Base-by-base conservation (phyloP, 2,888 invertebrate genomes). In the Dryococelus australis region DNA sequence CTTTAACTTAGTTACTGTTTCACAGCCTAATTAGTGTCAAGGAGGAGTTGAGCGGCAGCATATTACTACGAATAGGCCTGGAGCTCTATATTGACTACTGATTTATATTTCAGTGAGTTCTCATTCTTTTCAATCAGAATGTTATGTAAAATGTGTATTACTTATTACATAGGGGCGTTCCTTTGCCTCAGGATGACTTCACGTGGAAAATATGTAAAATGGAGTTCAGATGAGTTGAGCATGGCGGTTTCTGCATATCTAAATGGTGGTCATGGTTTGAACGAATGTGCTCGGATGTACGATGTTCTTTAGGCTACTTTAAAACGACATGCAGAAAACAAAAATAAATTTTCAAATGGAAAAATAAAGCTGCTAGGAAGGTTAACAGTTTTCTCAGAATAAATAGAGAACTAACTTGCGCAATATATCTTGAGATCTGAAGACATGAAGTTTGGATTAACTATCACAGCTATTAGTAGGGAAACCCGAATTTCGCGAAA, bases 301-400 rank as follows among this genome's bases (percentile, higher is more conserved):
- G 86, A 87, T 85, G 87, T 89, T 87, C 88, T 88, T 65, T 89
- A 89, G 87, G 88, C 89, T 81, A 89, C 88, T 47, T 88, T 89
- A 86, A 53, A 86, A 87, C 87, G 87, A 85, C 89, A 89, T 85
- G 83, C 88, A 85, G 80, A 86, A 85, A 81, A 86, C 87, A 27
- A 85, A 88, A 90, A 89, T n/a, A n/a, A n/a, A n/a, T n/a, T n/a
- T n/a, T n/a, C n/a, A n/a, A n/a, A n/a, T n/a, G n/a, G n/a, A n/a
- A 84, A 87, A 43, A 86, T 87, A 87, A 86, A 88, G 87, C 81
- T 43, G n/a, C 27, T 85, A 85, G 88, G 88, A 86, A 85, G 88
- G 28, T 84, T 51, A 27, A 80, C 85, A 80, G 85, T 81, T 27
- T 89, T 89, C 84, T 85, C 80, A 47, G n/a, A 47, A 16, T 84